These are phyloP conservation scores for Nesoenas mayeri DNA, from an alignment of 2,113 vertebrate species.

Conservation along the genomic window DNA sequence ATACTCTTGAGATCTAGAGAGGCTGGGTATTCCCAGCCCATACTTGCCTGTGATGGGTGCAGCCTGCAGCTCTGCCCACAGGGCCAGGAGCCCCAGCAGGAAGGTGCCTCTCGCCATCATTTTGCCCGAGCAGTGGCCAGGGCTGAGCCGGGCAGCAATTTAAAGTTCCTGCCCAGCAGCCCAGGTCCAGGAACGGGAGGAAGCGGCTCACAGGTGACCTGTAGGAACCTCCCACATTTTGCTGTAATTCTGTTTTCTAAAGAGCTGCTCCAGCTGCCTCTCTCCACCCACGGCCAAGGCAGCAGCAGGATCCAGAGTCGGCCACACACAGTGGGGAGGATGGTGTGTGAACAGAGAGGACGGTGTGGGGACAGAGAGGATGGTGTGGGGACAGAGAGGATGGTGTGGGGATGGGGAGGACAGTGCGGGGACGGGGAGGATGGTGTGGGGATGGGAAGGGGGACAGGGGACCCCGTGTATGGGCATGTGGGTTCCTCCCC, in stretches of 20 bases:
- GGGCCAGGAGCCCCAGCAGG: constrained; percentile 18
- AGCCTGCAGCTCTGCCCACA: constrained; percentile 17
- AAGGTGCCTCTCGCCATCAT: background rate
- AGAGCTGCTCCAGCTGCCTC: background rate
- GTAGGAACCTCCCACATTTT: constrained; percentile 39
- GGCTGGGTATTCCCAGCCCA: background rate
- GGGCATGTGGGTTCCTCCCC: background rate
- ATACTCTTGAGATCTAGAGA: no score
- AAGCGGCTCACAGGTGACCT: background rate
- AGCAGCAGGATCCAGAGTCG: background rate
- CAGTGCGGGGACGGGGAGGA: background rate
- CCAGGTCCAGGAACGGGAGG: background rate
- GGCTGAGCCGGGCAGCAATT: background rate
- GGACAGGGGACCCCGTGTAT: background rate
- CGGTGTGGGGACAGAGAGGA: background rate
- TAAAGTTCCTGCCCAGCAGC: constrained; percentile 17
- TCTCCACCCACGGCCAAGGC: background rate
- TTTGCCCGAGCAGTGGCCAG: background rate
- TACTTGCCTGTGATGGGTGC: constrained; percentile 43
- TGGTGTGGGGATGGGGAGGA: background rate
- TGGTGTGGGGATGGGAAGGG: no score
- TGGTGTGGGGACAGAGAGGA: background rate
- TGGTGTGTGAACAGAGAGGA: background rate
- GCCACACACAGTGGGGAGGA: rapidly evolving
- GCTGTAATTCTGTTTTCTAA: background rate